Base-by-base conservation (phyloP, 2,113 vertebrate genomes). In the Axis porcinus region DNA sequence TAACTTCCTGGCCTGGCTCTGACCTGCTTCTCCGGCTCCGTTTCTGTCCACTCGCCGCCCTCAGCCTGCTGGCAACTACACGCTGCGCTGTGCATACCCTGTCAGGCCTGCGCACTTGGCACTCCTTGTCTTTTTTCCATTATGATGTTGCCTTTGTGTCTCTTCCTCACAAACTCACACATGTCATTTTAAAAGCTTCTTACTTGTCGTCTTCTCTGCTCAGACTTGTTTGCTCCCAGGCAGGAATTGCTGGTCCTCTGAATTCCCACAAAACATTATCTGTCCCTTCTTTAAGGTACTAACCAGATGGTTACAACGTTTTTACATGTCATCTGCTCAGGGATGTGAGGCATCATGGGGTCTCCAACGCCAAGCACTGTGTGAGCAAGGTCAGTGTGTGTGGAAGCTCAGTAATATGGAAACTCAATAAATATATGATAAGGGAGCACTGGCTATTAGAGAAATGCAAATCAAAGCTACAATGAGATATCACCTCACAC, bases 81-180 rank as follows among this genome's bases (percentile, higher is more conserved):
- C 1, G 47, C 28, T 3, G 1, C 14, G 78, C n/a, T 45, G 8
- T 2, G 13, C 12, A 9, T 2, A 16, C 8, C 16, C 43, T 67
- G 64, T 36, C 12, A 6, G 40, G 27, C 50, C 30, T 86, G 43
- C 45, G 5, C 21, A 5, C n/a, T 45, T 54, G 40, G 33, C 7
- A 27, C 16, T 19, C 36, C 43, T 47, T 78, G 43, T 45, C 47
- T 40, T 9, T 58, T 55, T 91, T 90, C 60, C 67, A 7, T 13
- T 76, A 86, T 19, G 36, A 52, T 19, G 2, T 50, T 40, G 10
- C 54, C 45, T 81, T n/a, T 12, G 43, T 85, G 36, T 86, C 86
- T 92, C 84, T 83, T 45, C 92, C 47, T 28, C 25, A 60, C 33
- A 43, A 91, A 50, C 13, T 40, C 27, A 28, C 25, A 47, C 11